Evolutionary conservation across 2,888 invertebrate species (phyloP), one percentile per base, ranked within the genome.

Genomic region (Amblyjoppa proteus): DNA sequence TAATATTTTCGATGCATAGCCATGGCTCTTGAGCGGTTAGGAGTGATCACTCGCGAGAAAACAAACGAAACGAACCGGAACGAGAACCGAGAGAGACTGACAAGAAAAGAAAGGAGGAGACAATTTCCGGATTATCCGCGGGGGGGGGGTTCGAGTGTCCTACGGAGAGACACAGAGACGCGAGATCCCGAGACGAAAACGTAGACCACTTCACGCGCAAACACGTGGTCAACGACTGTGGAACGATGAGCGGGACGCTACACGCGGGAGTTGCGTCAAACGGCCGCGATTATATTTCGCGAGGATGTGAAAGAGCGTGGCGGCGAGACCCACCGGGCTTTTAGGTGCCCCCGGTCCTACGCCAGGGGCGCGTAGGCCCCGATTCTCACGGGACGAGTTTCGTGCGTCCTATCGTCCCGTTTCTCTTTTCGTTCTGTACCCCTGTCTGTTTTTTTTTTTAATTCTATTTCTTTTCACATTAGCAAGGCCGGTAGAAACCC

Each of bases 1-100:
- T 95, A 96, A 85, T 94, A 94, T 91, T 96, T 96, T 70, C 94
- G 86, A 5, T 41, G 38, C 71, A 73, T 20, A 61, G 85, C 66
- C 85, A 85, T 85, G 68, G 56, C 34, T 69, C 49, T 74, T 68
- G 45, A 16, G 11, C 13, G 13, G 11, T n/a, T 51, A 45, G 58
- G 45, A 16, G 9, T 56, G 7, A 38, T 49, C 78, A 76, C 79
- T 78, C 81, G 76, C 73, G 80, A 77, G 11, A 41, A 51, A 70
- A 70, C 13, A 64, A 71, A 84, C 64, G 16, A 64, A 49, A 4
- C 58, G 28, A 70, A 71, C 1, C 13, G 49, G 13, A 61, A 38
- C 31, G 9, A 53, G 25, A 77, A 13, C 7, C 11, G 41, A 4
- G 45, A 4, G 45, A 31, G 51, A 49, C n/a, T n/a, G 5, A 49